Evolutionary conservation across 2,113 vertebrate genomes (phyloP).

Genomic region (Nyctereutes procyonoides): DNA sequence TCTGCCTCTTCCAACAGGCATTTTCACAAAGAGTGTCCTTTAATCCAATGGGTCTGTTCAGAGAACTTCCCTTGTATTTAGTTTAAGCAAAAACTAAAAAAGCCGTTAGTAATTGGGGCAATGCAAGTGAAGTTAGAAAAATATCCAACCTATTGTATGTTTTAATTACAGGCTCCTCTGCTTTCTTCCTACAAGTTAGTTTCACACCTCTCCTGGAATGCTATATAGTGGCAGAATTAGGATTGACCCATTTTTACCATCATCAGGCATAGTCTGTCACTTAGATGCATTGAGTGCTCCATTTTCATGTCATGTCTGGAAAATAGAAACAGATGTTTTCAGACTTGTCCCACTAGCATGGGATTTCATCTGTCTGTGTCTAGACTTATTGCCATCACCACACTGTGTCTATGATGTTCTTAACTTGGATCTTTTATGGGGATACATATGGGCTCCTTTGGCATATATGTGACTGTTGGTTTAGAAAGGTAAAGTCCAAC

Average conservation of each 20-base stretch:
- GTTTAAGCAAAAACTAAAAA: constrained; percentile 48
- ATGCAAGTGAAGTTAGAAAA: constrained; percentile 58
- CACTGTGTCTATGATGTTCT: background rate
- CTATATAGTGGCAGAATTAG: background rate
- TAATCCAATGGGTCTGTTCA: constrained; percentile 14
- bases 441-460: background rate
- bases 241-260: background rate
- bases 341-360: background rate
- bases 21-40: background rate
- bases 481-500: constrained; percentile 41
- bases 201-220: background rate
- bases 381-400: background rate
- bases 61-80: constrained; percentile 42
- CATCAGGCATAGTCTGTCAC: background rate
- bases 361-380: constrained; percentile 41
- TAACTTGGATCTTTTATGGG: constrained; percentile 11
- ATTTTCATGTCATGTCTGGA: constrained; percentile 35
- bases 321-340: constrained; percentile 26
- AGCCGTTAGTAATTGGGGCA: background rate
- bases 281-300: background rate
- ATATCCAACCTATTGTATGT: background rate
- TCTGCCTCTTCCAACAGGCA: background rate
- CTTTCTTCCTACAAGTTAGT: constrained; percentile 7
- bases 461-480: background rate
- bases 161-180: background rate